These are phyloP conservation scores for Parapristionchus giblindavisi DNA, from an alignment of 2,888 invertebrate genomes.

Conservation along the genomic window DNA sequence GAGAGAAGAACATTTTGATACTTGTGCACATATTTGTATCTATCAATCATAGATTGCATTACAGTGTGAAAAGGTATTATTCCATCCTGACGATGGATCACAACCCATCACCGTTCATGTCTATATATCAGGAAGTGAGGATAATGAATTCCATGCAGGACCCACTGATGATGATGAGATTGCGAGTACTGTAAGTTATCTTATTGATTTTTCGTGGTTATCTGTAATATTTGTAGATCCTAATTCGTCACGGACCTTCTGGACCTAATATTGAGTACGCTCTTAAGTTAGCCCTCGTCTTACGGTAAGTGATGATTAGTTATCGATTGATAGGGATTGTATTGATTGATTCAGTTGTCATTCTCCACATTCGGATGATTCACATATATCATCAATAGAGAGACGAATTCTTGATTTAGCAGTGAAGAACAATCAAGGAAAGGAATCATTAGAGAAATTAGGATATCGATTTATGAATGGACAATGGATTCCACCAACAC, in stretches of 20 bases:
- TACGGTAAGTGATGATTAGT: conserved; percentile 42
- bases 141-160: conserved; percentile 38
- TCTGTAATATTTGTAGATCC: background rate
- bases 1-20: too few species aligned
- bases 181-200: background rate
- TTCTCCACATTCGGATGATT: conserved; percentile 27
- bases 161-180: conserved; percentile 36
- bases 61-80: conserved; percentile 16
- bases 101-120: conserved; percentile 10
- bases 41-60: background rate
- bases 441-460: conserved; percentile 13
- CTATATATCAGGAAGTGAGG: conserved; percentile 23
- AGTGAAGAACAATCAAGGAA: background rate
- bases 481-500: background rate
- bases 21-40: background rate
- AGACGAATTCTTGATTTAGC: conserved; percentile 23
- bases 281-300: conserved; percentile 72
- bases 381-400: conserved; percentile 22
- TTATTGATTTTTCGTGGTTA: background rate
- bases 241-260: conserved; percentile 77
- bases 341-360: conserved; percentile 16
- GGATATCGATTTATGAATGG: conserved; percentile 18
- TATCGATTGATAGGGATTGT: too few species aligned
- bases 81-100: conserved; percentile 25
- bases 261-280: conserved; percentile 92